phyloP scores from a whole-genome alignment of 2,797 vertebrate species.

The Acridotheres tristis region DNA sequence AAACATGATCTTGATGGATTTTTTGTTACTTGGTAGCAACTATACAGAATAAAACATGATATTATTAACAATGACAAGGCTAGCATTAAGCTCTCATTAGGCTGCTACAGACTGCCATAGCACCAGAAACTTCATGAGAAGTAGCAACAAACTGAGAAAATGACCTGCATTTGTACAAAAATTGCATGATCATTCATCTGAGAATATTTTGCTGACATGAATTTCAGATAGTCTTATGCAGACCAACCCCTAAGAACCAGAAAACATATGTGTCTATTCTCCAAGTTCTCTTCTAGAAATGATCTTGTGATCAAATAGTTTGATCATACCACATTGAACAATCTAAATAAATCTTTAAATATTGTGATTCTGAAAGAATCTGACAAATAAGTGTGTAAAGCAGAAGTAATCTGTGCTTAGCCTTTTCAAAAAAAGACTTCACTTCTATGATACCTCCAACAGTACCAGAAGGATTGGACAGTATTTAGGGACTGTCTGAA shows the following conservation, averaged over 20 bases:
- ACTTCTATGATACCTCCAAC: not conserved
- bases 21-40: not conserved
- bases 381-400: not conserved
- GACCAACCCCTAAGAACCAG: not conserved
- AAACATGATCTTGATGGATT: not conserved
- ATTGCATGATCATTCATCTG: not conserved
- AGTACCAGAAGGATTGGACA: not conserved
- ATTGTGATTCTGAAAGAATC: not conserved
- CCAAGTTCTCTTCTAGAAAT: not conserved
- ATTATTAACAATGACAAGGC: not conserved
- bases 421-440: not conserved
- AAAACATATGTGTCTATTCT: not conserved
- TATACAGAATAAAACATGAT: not conserved
- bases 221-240: not conserved
- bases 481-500: not conserved
- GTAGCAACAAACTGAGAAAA: not conserved
- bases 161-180: not conserved
- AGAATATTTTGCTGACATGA: not conserved
- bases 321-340: not conserved
- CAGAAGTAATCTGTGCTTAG: not conserved
- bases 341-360: not conserved
- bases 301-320: not conserved
- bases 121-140: not conserved
- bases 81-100: not conserved
- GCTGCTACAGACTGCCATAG: not conserved